Percentiles rank a stretch among this genome's conserved stretches.
Conservation (phyloP, 2,888 invertebrate species). For the Pristionchus exspectatus region DNA sequence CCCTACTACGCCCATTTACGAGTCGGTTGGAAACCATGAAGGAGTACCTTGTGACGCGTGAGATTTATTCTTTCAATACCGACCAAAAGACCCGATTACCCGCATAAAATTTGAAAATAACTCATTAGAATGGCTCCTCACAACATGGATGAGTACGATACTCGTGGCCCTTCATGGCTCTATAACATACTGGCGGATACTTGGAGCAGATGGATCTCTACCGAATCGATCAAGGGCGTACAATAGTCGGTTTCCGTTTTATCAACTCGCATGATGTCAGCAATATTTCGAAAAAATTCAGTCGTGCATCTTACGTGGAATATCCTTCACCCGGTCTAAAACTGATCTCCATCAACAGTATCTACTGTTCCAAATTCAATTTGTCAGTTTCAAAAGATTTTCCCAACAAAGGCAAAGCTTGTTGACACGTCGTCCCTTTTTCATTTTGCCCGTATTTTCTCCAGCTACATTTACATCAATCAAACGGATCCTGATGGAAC, state of each 20-base stretch:
- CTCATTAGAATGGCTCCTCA: conserved; percentile 81
- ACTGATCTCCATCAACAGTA: conserved; percentile 75
- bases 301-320: conserved; percentile 88
- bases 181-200: conserved; percentile 86
- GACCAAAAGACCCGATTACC: no score
- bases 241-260: conserved; percentile 69
- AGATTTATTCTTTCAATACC: no score
- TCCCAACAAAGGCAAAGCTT: no score
- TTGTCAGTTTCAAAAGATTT: no score
- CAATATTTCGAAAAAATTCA: conserved; percentile 60
- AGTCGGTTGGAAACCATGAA: conserved; percentile 96
- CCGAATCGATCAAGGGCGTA: conserved; percentile 77
- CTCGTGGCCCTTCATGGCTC: conserved; percentile 86
- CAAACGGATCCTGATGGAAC: conserved; percentile 89
- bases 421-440: no score
- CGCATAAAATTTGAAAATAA: no score
- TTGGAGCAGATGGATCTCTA: conserved; percentile 88
- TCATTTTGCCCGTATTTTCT: no score
- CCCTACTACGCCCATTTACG: conserved; percentile 90
- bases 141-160: conserved; percentile 73
- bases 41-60: conserved; percentile 95
- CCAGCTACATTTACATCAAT: conserved; percentile 86
- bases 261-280: no score
- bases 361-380: conserved; percentile 79
- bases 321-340: conserved; percentile 81